phyloP scores from a whole-genome alignment of 2,797 vertebrate species.

The Pseudochaenichthys georgianus region DNA sequence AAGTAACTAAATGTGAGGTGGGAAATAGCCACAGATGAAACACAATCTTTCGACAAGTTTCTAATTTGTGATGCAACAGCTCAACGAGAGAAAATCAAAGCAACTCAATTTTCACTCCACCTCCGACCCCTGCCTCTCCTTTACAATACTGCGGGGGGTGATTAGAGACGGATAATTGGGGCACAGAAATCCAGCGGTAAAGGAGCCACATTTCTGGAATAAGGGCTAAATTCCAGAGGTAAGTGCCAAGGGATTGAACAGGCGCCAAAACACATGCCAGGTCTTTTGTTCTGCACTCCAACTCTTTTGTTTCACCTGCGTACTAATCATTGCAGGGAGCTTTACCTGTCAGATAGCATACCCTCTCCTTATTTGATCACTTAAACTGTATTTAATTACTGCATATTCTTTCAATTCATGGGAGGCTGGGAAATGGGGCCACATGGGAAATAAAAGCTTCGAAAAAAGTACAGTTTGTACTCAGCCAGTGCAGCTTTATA shows the following conservation, averaged over 20 bases:
- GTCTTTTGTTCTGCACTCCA: slow-evolving; percentile 61
- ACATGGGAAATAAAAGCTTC: slow-evolving; percentile 41
- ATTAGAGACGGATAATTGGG: slow-evolving; percentile 71
- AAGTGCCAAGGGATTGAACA: slow-evolving; percentile 61
- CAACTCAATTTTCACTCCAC: slow-evolving; percentile 35
- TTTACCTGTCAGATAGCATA: slow-evolving; percentile 72
- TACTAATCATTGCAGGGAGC: slow-evolving; percentile 66
- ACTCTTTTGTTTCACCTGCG: slow-evolving; percentile 74
- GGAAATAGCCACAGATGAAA: background rate
- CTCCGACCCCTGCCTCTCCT: slow-evolving; percentile 33
- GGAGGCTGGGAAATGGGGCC: slow-evolving; percentile 39
- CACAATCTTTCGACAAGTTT: slow-evolving; percentile 22
- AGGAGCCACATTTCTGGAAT: slow-evolving; percentile 36
- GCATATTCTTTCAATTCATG: slow-evolving; percentile 21
- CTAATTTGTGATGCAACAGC: slow-evolving; percentile 51
- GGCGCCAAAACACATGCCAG: slow-evolving; percentile 66
- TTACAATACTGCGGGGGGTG: slow-evolving; percentile 54
- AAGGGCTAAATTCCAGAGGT: slow-evolving; percentile 60
- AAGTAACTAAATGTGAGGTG: background rate
- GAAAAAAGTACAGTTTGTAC: slow-evolving; percentile 14
- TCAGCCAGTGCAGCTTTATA: background rate
- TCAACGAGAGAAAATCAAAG: slow-evolving; percentile 40
- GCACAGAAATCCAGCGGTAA: slow-evolving; percentile 49
- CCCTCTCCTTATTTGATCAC: slow-evolving; percentile 57
- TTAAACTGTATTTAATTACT: slow-evolving; percentile 59